These are phyloP conservation scores for Rhinolophus ferrumequinum DNA, from an alignment of 2,113 vertebrate species.

Conservation along the genomic window DNA sequence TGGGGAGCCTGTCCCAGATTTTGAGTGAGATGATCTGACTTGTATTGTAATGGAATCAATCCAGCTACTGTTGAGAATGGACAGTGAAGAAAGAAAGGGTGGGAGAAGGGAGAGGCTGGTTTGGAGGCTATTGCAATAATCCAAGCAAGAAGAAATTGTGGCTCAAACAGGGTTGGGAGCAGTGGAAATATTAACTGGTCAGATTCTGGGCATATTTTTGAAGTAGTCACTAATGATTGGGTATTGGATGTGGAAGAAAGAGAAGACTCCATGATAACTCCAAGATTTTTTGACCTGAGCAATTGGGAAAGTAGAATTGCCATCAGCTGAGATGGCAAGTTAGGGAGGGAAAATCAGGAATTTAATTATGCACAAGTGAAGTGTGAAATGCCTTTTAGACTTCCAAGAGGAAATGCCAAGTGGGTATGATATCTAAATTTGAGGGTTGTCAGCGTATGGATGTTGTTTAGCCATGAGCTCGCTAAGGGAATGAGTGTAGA, in stretches of 20 bases:
- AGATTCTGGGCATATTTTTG: not conserved
- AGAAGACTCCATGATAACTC: not conserved
- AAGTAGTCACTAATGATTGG: not conserved
- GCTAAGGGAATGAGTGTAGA: not conserved
- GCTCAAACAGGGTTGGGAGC: not conserved
- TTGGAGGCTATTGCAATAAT: not conserved
- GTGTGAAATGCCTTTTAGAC: constrained; percentile 24
- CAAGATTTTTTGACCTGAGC: not conserved
- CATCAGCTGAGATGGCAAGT: not conserved
- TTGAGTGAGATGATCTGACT: not conserved
- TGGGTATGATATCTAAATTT: not conserved
- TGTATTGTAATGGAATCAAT: not conserved
- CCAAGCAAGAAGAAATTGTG: not conserved
- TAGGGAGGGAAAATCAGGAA: not conserved
- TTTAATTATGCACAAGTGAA: not conserved
- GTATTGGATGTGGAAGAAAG: not conserved
- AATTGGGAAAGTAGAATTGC: not conserved
- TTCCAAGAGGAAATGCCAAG: not conserved
- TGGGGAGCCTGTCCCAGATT: not conserved
- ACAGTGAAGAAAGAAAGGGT: not conserved
- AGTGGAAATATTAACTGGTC: not conserved
- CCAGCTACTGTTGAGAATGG: not conserved
- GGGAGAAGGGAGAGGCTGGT: not conserved
- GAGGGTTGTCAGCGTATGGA: not conserved
- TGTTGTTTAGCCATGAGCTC: not conserved